Evolutionary conservation across 35 echinoderm and acorn worm genomes (phyloP).

Genomic region (Ophioderma brevispina): DNA sequence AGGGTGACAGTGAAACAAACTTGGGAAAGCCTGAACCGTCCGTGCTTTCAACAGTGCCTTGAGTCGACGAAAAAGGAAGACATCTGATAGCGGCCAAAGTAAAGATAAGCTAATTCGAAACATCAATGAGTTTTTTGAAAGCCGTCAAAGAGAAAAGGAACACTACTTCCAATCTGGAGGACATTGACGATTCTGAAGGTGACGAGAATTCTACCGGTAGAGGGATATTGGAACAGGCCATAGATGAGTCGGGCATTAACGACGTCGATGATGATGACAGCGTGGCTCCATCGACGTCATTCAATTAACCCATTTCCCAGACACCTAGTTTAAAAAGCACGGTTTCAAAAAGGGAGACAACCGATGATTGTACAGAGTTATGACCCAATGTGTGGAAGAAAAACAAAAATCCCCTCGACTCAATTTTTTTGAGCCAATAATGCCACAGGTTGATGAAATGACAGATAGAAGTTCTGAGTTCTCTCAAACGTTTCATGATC

Average conservation of each 20-base stretch:
- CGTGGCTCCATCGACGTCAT: background rate
- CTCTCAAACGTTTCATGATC: conserved; percentile 17
- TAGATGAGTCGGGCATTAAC: conserved; percentile 41
- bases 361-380: conserved; percentile 52
- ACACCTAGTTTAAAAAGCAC: background rate
- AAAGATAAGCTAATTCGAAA: conserved; percentile 36
- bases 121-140: conserved; percentile 16
- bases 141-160: conserved; percentile 18
- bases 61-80: conserved; percentile 30
- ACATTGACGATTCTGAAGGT: conserved; percentile 22
- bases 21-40: conserved; percentile 49
- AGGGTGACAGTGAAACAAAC: conserved; percentile 30
- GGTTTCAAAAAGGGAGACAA: conserved; percentile 41
- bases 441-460: conserved; percentile 63
- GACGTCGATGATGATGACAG: conserved; percentile 23
- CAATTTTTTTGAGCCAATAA: conserved; percentile 63
- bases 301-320: background rate
- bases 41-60: conserved; percentile 50
- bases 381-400: conserved; percentile 56
- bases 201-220: conserved; percentile 42
- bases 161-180: conserved; percentile 45
- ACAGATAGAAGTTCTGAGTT: conserved; percentile 51
- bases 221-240: conserved; percentile 49
- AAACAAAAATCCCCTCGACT: conserved; percentile 66
- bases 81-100: background rate